Conservation (phyloP, 2,888 invertebrate genomes). For the Acleris laterana region DNA sequence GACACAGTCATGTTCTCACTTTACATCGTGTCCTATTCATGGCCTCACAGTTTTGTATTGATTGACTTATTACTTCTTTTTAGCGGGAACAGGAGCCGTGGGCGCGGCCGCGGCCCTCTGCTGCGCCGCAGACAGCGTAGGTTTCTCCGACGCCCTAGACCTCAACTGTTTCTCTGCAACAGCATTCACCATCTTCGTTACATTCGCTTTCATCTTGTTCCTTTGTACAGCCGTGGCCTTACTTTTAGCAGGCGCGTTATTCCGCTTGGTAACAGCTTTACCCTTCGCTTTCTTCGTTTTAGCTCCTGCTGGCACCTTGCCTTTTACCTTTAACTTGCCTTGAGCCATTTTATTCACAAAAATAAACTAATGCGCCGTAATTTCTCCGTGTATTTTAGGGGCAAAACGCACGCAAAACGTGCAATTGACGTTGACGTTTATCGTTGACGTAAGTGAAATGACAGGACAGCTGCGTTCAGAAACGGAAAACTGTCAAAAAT, state of each 20-base stretch:
- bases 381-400: neutral
- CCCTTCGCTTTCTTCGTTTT: conserved; percentile 83
- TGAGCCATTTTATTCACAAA: conserved; percentile 83
- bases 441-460: conserved; percentile 1
- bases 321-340: conserved; percentile 88
- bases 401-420: conserved; percentile 27
- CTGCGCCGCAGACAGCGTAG: conserved; percentile 80
- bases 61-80: conserved; percentile 46
- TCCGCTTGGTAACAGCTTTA: conserved; percentile 83
- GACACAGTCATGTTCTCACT: no score
- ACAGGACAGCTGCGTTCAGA: conserved; percentile 28
- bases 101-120: conserved; percentile 71
- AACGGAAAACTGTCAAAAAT: conserved; percentile 20
- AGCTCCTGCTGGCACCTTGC: conserved; percentile 84
- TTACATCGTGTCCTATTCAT: neutral
- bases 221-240: conserved; percentile 85
- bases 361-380: conserved; percentile 17
- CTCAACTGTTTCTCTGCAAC: conserved; percentile 87
- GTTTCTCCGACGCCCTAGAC: conserved; percentile 80
- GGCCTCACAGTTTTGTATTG: neutral
- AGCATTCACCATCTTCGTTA: conserved; percentile 89
- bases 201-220: conserved; percentile 86
- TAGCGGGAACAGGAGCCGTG: conserved; percentile 68
- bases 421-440: conserved; percentile 17
- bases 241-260: conserved; percentile 86